These are phyloP conservation scores for Dipodomys spectabilis DNA, from an alignment of 2,113 vertebrate genomes.

Conservation along the genomic window DNA sequence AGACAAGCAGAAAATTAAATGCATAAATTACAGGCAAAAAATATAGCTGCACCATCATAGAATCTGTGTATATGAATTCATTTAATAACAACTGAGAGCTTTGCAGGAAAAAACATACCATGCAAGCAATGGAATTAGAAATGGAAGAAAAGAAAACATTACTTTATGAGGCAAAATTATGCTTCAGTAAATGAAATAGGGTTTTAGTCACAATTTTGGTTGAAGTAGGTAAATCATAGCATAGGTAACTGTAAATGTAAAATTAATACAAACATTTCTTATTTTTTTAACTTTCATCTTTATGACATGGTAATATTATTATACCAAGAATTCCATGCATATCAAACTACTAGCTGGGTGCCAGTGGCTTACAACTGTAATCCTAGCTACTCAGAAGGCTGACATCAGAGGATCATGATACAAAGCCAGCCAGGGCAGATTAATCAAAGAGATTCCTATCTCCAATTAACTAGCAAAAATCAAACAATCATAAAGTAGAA, in stretches of 20 bases:
- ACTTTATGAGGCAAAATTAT: neutral
- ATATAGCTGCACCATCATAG: neutral
- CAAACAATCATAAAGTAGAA: no score
- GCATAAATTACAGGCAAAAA: constrained; percentile 50
- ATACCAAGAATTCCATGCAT: neutral
- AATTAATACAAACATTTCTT: neutral
- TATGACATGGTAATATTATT: neutral
- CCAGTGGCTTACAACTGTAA: no score
- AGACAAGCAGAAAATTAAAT: constrained; percentile 72
- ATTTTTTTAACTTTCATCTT: neutral
- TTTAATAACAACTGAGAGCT: constrained; percentile 20
- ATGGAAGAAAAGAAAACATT: neutral
- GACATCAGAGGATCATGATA: no score
- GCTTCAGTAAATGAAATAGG: neutral
- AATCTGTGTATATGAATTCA: constrained; percentile 52
- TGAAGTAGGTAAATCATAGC: neutral
- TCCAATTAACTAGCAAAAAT: no score
- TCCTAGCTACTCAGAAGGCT: no score
- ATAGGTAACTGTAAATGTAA: neutral
- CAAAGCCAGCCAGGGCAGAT: no score
- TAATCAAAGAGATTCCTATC: no score
- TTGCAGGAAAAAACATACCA: constrained; percentile 36
- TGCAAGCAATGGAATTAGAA: constrained; percentile 38
- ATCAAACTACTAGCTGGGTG: neutral
- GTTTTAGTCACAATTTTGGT: neutral